Conservation (phyloP, 2,797 vertebrate species). For the Macroramphosus scolopax region DNA sequence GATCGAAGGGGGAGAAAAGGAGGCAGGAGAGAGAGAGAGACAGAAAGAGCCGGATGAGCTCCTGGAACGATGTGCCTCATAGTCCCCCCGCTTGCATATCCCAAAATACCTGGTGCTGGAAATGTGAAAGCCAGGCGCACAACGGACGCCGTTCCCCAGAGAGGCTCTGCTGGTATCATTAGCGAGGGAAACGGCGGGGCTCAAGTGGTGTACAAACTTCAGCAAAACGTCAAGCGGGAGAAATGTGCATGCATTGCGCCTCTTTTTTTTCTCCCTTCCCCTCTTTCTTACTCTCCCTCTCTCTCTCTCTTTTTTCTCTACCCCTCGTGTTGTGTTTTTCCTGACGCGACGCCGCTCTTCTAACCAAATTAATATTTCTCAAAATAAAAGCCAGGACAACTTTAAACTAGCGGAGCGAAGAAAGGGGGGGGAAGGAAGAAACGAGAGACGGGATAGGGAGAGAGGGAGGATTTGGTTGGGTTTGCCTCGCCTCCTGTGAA, state of each 20-base stretch:
- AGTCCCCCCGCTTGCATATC: slow-evolving; percentile 79
- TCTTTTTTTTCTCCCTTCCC: slow-evolving; percentile 36
- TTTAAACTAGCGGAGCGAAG: slow-evolving; percentile 80
- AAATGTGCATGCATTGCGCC: slow-evolving; percentile 71
- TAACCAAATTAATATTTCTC: slow-evolving; percentile 86
- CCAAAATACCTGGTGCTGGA: slow-evolving; percentile 83
- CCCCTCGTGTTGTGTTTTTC: slow-evolving; percentile 72
- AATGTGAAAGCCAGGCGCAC: slow-evolving; percentile 76
- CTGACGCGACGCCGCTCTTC: slow-evolving; percentile 68
- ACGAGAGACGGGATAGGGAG: slow-evolving; percentile 34
- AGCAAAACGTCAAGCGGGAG: slow-evolving; percentile 86
- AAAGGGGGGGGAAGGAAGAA: slow-evolving; percentile 63
- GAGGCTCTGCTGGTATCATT: slow-evolving; percentile 84
- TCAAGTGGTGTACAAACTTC: slow-evolving; percentile 87
- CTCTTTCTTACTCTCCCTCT: slow-evolving; percentile 46
- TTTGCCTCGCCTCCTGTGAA: slow-evolving; percentile 69
- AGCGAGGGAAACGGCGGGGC: slow-evolving; percentile 81
- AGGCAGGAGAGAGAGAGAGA: slow-evolving; percentile 47
- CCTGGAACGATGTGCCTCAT: slow-evolving; percentile 79
- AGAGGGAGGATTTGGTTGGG: slow-evolving; percentile 42
- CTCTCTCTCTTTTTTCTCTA: slow-evolving; percentile 55
- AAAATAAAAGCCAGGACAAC: slow-evolving; percentile 88
- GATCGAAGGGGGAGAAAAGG: slow-evolving; percentile 60
- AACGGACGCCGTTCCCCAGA: slow-evolving; percentile 81
- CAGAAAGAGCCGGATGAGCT: slow-evolving; percentile 70